phyloP scores from a whole-genome alignment of 2,797 vertebrate species.

The Acipenser oxyrinchus region DNA sequence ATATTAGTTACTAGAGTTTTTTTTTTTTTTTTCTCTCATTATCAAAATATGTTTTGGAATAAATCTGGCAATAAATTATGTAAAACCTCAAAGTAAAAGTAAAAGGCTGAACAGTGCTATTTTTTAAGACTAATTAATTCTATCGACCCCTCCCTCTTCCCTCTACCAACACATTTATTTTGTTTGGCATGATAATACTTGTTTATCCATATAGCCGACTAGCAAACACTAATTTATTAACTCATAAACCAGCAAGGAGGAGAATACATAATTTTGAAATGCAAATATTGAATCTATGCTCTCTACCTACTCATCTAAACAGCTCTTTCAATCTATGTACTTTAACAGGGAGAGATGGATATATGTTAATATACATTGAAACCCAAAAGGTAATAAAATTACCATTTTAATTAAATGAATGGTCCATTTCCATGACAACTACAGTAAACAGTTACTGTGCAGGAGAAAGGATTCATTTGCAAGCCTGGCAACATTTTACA shows the following conservation, averaged over 20 bases:
- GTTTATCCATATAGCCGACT: slow-evolving; percentile 2
- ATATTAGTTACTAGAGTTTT: too few relatives aligned
- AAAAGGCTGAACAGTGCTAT: slow-evolving; percentile 2
- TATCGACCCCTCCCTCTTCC: not conserved
- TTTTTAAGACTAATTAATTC: slow-evolving; percentile 12
- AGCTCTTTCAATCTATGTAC: not conserved
- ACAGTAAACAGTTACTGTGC: slow-evolving; percentile 15
- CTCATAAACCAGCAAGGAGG: not conserved
- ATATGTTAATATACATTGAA: not conserved
- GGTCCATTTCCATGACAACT: slow-evolving; percentile 8
- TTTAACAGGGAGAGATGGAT: not conserved
- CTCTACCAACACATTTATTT: too few relatives aligned
- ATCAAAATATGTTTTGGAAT: too few relatives aligned
- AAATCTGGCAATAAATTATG: too few relatives aligned
- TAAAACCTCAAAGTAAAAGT: too few relatives aligned
- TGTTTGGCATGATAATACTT: not conserved
- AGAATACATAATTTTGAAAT: not conserved
- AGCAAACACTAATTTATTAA: slow-evolving; percentile 3
- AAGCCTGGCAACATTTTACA: slow-evolving; percentile 19
- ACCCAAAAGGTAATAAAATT: slow-evolving; percentile 15
- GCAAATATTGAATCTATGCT: not conserved
- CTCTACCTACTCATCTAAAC: not conserved
- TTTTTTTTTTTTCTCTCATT: too few relatives aligned
- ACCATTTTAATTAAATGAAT: slow-evolving; percentile 24
- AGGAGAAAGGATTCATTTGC: slow-evolving; percentile 13